Base-by-base conservation (phyloP, 2,888 invertebrate species). In the Candidula unifasciata region DNA sequence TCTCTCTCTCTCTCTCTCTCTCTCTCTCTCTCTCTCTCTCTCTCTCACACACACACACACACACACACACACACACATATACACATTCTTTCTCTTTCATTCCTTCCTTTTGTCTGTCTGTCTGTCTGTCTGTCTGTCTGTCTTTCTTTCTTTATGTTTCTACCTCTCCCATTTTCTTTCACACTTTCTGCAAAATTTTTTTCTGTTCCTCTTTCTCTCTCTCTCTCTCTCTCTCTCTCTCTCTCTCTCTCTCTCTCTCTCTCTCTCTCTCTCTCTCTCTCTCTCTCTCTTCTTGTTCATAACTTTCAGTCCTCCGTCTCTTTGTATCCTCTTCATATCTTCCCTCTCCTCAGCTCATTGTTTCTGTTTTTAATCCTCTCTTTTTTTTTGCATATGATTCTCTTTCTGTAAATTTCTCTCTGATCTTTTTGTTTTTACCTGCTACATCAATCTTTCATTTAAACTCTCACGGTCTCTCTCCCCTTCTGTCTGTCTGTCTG, bases 201-300 rank as follows among this genome's bases (percentile, higher is more conserved):
- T 52, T 76, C 3, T n/a, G n/a, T 78, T 69, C 69, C 24, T 44
- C 74, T 77, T 3, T 83, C 54, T 68, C 35, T 83, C 69, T 64
- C 30, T 68, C 52, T 69, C 13, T 82, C 82, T 64, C 3, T 74
- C 64, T 35, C 27, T 57, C 82, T 37, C 1, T 74, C 82, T 82
- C 10, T 71, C 64, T 82, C n/a, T 74, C 57, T 30, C 3, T 16
- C 27, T 76, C 18, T n/a, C 76, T 76, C 16, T 52, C 52, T 44
- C 3, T 76, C 44, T 44, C 8, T 76, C 76, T 76, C 3, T 33
- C 57, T 77, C 6, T 24, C 21, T 57, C 54, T 52, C 57, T 77
- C 13, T 33, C 77, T 60, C 16, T 77, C 77, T 77, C 35, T 77
- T 18, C 33, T 33, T 35, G 2, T 57, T 8, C 57, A 24, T 77